Base-by-base conservation (phyloP, 2,113 vertebrate genomes). In the Reinhardtius hippoglossoides region DNA sequence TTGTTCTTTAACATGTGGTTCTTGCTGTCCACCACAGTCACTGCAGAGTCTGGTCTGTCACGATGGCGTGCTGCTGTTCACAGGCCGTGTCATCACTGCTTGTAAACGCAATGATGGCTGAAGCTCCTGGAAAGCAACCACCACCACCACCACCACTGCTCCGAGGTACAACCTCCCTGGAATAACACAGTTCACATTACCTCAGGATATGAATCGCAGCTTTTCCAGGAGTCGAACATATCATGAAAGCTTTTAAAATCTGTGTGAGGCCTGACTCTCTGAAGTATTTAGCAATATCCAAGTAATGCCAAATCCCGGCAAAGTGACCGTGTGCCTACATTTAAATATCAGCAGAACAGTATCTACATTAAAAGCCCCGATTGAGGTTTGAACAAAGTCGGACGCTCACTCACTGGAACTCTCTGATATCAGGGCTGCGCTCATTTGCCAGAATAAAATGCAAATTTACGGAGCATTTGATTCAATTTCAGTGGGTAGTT, bases 281-380 rank as follows among this genome's bases (percentile, higher is more conserved):
- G 26, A 21, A 5, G 52, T 71, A 89, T 87, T 90, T 88, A 86
- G 67, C 69, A 3, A 62, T 50, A 68, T 27, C 65, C 23, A 3
- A 44, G 37, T 18, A 64, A 79, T 42, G 61, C 72, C 71, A 74
- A 62, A 82, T 68, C 48, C 63, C 48, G 57, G 57, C 69, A 77
- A 79, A 80, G 72, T 74, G 65, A 40, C 56, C 1, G 54, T 46
- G 76, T 37, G 27, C 40, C 4, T 20, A 24, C 71, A 62, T 84
- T 83, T 82, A 71, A 58, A 65, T 76, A 81, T 84, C 85, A 68
- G 71, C 67, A 48, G 68, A 87, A 76, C 82, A 86, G 84, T 56
- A 54, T 44, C 18, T 40, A 37, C 88, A 89, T 87, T 82, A 90
- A 83, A 88, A 78, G 78, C 61, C 24, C 68, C 74, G 81, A 81